Percentiles rank a stretch among this genome's conserved stretches.
Evolutionary conservation across 2,888 invertebrate species (phyloP).

Genomic region (Lepeophtheirus nordmannii): DNA sequence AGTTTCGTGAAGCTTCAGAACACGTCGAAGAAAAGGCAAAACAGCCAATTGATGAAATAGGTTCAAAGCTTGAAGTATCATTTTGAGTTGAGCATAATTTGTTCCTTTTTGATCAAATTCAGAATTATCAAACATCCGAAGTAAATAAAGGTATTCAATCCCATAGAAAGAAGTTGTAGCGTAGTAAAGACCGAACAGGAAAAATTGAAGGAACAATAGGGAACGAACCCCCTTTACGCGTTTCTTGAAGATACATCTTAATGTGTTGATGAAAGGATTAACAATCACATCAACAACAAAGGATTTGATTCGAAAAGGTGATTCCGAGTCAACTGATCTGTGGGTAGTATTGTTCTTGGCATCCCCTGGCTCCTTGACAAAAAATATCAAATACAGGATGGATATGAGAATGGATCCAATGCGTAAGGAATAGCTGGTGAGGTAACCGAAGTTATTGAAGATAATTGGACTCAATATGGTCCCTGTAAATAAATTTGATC

Average conservation of each 20-base stretch:
- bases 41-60: background rate
- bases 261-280: background rate
- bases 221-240: background rate
- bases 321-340: no score
- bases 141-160: background rate
- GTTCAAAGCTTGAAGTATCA: background rate
- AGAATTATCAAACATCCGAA: background rate
- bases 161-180: background rate
- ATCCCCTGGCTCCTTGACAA: background rate
- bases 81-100: background rate
- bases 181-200: background rate
- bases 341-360: background rate
- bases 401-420: background rate
- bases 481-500: background rate
- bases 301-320: background rate
- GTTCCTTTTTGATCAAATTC: slow-evolving; percentile 1
- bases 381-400: background rate
- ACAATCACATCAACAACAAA: background rate
- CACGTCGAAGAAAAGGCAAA: background rate
- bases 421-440: background rate
- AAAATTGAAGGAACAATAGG: background rate
- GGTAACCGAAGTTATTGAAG: background rate
- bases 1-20: background rate
- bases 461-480: background rate
- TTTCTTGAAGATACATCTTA: background rate